Evolutionary conservation across 2,888 invertebrate species (phyloP), one percentile per base, ranked within the genome.

Genomic region (Dolichopus griseipennis): DNA sequence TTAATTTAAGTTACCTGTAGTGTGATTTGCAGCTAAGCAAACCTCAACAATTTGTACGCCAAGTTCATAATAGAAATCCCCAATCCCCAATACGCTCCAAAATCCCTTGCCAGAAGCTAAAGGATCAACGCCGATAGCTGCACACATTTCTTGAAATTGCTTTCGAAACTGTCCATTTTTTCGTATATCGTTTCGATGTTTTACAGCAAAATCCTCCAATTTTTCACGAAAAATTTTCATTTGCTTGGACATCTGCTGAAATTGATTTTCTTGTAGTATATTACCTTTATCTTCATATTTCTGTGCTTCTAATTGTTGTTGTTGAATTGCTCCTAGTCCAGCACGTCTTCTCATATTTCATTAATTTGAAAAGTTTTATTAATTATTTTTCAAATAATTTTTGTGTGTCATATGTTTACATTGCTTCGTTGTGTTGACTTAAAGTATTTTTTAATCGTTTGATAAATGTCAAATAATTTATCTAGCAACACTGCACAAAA

Each of bases 61-160:
- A 21, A 99, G 82, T 81, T 99, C 98, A 78, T 98, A 99, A 79
- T 99, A 99, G 80, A 98, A 99, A 78, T 98, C 98, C 43, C 99
- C 98, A 75, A 99, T 95, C n/a, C 99, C 90, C 72, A 99, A 84
- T 70, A 98, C 94, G 2, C 95, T 95, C 99, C 99, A 99, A 82
- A 99, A 98, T 0, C 98, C 94, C 83, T 95, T 95, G 67, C 91
- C 92, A 1, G 96, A 96, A 0, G 98, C 95, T 66, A 99, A 81
- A 0, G 99, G 99, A 81, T 99, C 99, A 0, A 99, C 99, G 0
- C 81, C 99, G 71, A 99, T 97, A 1, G 95, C 92, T 0, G 98
- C 94, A 82, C 99, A 99, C 99, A 99, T 99, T 81, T 97, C 95
- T 76, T 97, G 97, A 79, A 99, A 99, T 81, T 98, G 97, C 67